Conservation (phyloP, 2,113 vertebrate genomes). For the Pseudonaja textilis region DNA sequence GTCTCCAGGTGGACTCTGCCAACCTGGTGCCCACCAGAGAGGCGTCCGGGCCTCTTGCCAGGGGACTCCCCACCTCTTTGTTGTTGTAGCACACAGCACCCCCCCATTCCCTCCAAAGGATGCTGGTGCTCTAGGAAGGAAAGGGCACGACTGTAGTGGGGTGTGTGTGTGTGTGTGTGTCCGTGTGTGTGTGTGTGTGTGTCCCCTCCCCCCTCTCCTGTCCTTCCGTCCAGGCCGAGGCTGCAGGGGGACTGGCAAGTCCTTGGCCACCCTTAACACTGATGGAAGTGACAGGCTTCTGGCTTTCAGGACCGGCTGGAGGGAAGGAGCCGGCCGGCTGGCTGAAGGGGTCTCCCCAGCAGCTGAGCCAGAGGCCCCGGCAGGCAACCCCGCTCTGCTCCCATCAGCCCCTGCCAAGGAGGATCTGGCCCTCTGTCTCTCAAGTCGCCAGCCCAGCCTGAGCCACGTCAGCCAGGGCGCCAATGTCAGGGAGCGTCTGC, state of each 20-base stretch:
- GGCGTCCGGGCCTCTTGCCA: neutral
- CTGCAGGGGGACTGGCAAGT: neutral
- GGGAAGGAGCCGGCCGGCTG: neutral
- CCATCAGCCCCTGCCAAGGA: slow-evolving; percentile 33
- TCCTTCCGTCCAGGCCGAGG: neutral
- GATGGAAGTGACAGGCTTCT: neutral
- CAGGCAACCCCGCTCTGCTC: neutral
- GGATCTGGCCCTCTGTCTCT: neutral
- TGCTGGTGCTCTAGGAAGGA: neutral
- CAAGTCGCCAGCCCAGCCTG: neutral
- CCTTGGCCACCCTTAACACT: neutral
- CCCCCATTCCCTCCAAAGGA: neutral
- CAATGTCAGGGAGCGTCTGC: slow-evolving; percentile 85
- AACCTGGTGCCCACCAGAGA: neutral
- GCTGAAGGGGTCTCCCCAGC: neutral
- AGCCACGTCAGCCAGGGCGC: slow-evolving; percentile 51
- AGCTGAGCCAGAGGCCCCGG: neutral
- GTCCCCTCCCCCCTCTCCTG: neutral
- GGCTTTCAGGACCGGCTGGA: neutral
- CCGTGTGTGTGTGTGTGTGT: neutral
- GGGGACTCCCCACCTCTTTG: neutral
- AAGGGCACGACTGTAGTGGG: neutral
- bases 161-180: neutral
- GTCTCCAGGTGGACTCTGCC: neutral
- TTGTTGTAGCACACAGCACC: neutral